A percentile compares a stretch with the other conserved stretches of the same genome.
phyloP scores from a whole-genome alignment of 1,140 invertebrate species.

The Solenopsis fugax region DNA sequence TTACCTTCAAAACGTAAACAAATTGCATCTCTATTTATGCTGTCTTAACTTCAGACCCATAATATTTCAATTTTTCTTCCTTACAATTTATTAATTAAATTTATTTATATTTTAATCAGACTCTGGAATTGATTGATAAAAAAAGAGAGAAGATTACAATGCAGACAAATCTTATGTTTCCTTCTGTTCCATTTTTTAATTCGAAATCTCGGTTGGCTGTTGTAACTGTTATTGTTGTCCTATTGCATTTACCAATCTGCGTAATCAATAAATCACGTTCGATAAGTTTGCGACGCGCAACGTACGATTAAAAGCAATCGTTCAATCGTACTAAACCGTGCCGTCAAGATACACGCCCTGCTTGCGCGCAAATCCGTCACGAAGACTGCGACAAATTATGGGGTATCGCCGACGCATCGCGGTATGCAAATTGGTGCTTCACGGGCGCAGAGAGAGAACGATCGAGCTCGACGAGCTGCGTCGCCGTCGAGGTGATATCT shows the following conservation, averaged over 20 bases:
- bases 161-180: not conserved
- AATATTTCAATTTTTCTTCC: not conserved
- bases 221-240: not conserved
- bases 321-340: not conserved
- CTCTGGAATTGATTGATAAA: not conserved
- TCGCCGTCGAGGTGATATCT: not conserved
- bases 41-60: not conserved
- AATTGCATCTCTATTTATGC: not conserved
- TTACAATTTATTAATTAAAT: slow-evolving; percentile 5
- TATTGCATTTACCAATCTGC: not conserved
- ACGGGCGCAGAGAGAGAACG: not conserved
- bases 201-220: not conserved
- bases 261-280: not conserved
- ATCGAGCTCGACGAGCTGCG: not conserved
- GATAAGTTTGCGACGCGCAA: not conserved
- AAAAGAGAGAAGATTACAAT: not conserved
- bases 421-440: slow-evolving; percentile 24
- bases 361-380: slow-evolving; percentile 2
- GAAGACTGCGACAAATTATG: slow-evolving; percentile 38
- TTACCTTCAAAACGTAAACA: slow-evolving; percentile 21
- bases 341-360: not conserved
- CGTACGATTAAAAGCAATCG: not conserved
- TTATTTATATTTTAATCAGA: not conserved
- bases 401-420: not conserved
- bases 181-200: not conserved